Evolutionary conservation across 2,888 invertebrate species (phyloP).

Genomic region (Resseliella maxima): DNA sequence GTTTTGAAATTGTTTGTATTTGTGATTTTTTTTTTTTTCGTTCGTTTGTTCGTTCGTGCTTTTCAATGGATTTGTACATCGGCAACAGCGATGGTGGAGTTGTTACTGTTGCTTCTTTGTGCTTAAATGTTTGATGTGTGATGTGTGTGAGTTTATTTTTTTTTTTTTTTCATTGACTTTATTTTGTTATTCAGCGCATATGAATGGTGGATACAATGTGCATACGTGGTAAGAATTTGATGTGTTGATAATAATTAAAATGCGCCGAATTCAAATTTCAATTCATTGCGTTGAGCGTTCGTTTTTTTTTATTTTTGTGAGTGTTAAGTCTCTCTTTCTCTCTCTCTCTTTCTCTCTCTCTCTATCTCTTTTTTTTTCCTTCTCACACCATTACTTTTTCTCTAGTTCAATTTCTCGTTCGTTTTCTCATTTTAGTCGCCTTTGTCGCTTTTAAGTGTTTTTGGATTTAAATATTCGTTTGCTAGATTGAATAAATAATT

Average conservation of each 20-base stretch:
- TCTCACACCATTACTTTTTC: too few relatives aligned
- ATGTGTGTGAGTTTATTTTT: not conserved
- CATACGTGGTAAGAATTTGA: conserved; percentile 53
- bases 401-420: too few relatives aligned
- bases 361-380: not conserved
- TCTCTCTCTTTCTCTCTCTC: not conserved
- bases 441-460: not conserved
- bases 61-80: conserved; percentile 35
- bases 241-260: conserved; percentile 49
- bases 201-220: conserved; percentile 51
- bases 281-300: conserved; percentile 29
- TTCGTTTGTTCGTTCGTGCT: conserved; percentile 1
- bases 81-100: not conserved
- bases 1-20: conserved; percentile 51
- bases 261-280: conserved; percentile 19
- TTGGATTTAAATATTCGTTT: conserved; percentile 14
- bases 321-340: not conserved
- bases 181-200: conserved; percentile 41
- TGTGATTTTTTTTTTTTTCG: not conserved
- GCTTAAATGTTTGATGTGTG: too few relatives aligned
- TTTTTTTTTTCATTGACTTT: not conserved
- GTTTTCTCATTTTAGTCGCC: not conserved
- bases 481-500: conserved; percentile 41
- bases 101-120: conserved; percentile 2
- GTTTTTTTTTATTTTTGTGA: not conserved